These are phyloP conservation scores for Dysidea cf. avara DNA, from an alignment of 37 sponge, comb jelly and placozoan species.

Conservation along the genomic window DNA sequence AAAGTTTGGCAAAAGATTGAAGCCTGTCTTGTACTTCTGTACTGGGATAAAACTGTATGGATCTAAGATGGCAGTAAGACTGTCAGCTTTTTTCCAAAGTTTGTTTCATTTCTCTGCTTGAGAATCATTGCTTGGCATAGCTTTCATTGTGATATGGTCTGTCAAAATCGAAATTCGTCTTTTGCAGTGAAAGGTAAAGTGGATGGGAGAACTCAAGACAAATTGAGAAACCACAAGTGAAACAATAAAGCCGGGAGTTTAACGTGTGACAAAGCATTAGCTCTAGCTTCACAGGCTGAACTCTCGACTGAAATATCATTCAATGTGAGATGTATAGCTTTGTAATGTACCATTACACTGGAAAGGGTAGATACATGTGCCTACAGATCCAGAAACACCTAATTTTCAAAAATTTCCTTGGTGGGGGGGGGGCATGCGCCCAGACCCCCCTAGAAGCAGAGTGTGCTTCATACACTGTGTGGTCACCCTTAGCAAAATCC, in stretches of 20 bases:
- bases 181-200: conserved; percentile 21
- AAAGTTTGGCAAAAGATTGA: too few species aligned
- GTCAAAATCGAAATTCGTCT: conserved; percentile 12
- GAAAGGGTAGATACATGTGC: conserved; percentile 32
- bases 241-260: conserved; percentile 25
- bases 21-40: too few species aligned
- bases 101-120: conserved; percentile 16
- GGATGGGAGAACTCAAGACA: conserved; percentile 25
- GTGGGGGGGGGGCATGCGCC: too few species aligned
- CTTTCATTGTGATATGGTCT: conserved; percentile 29
- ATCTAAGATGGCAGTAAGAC: too few species aligned
- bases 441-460: too few species aligned
- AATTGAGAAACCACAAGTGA: conserved; percentile 32
- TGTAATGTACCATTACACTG: conserved; percentile 24
- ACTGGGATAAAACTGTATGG: too few species aligned
- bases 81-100: conserved; percentile 16
- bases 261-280: conserved; percentile 25
- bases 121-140: conserved; percentile 15
- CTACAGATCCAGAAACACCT: too few species aligned
- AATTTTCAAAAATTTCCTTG: too few species aligned
- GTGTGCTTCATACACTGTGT: too few species aligned
- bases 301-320: conserved; percentile 32
- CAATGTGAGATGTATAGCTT: conserved; percentile 22
- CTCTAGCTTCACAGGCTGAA: too few species aligned
- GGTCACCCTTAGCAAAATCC: too few species aligned